phyloP scores from a whole-genome alignment of 2,113 vertebrate genomes.

The Tauraco erythrolophus region DNA sequence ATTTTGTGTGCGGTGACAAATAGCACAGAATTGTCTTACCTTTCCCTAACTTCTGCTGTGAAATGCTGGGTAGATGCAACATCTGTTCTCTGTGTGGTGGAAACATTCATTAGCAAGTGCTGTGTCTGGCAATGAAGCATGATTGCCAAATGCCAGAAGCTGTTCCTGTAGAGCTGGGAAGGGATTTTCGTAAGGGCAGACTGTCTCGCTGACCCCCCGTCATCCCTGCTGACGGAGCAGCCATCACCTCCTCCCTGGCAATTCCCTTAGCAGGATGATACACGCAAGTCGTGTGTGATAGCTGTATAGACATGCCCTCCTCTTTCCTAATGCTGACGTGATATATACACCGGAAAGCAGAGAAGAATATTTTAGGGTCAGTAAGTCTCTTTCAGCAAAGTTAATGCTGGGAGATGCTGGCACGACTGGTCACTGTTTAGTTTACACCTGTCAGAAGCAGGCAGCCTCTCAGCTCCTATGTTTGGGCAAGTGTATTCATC shows the following conservation, averaged over 20 bases:
- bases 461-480: neutral
- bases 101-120: neutral
- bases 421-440: neutral
- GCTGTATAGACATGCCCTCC: neutral
- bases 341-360: neutral
- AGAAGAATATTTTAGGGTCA: neutral
- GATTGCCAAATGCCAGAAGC: neutral
- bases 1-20: neutral
- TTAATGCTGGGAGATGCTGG: neutral
- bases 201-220: neutral
- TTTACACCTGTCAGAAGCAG: conserved; percentile 25
- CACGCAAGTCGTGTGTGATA: neutral
- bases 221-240: neutral
- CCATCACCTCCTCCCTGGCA: neutral
- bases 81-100: neutral
- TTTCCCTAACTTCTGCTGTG: neutral
- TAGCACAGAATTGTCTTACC: neutral
- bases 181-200: neutral
- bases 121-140: neutral
- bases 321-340: neutral
- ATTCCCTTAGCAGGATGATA: neutral
- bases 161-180: neutral
- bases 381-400: neutral
- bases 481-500: neutral
- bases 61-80: neutral